phyloP scores from a whole-genome alignment of 2,113 vertebrate genomes.

The Platichthys flesus region DNA sequence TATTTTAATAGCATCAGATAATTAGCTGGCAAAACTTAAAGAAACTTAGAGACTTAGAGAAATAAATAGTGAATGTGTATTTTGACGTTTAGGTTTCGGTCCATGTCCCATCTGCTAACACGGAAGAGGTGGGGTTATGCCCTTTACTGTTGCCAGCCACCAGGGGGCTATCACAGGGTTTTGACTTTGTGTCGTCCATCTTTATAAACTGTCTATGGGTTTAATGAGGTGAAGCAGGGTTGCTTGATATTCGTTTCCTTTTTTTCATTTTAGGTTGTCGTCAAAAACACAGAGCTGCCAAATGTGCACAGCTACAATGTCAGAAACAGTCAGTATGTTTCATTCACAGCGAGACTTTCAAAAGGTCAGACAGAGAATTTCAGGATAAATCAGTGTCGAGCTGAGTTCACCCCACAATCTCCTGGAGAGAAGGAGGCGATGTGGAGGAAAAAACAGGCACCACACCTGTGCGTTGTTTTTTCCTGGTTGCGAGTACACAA shows the following conservation, averaged over 20 bases:
- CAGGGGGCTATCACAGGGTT: too few species aligned
- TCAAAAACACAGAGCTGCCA: neutral
- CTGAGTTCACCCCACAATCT: conserved; percentile 2
- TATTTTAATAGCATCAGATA: too few species aligned
- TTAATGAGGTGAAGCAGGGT: neutral
- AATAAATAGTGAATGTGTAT: too few species aligned
- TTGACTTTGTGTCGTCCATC: too few species aligned
- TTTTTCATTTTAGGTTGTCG: neutral
- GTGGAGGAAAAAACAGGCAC: neutral
- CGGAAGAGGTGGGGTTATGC: neutral
- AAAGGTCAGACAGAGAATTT: conserved; percentile 2
- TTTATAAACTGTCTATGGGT: too few species aligned
- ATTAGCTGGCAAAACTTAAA: too few species aligned
- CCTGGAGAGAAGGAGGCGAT: neutral
- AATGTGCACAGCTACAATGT: neutral
- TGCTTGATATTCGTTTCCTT: neutral
- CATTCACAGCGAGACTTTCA: neutral
- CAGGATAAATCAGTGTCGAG: conserved; percentile 13
- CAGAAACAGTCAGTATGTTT: neutral
- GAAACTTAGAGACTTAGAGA: too few species aligned
- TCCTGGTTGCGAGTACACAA: conserved; percentile 22
- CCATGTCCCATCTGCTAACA: neutral
- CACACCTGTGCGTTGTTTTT: conserved; percentile 19
- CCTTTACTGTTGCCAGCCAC: too few species aligned
- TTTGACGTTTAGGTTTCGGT: too few species aligned